Base-by-base conservation (phyloP, 35 echinoderm and acorn worm species). In the Holothuria glaberrima region DNA sequence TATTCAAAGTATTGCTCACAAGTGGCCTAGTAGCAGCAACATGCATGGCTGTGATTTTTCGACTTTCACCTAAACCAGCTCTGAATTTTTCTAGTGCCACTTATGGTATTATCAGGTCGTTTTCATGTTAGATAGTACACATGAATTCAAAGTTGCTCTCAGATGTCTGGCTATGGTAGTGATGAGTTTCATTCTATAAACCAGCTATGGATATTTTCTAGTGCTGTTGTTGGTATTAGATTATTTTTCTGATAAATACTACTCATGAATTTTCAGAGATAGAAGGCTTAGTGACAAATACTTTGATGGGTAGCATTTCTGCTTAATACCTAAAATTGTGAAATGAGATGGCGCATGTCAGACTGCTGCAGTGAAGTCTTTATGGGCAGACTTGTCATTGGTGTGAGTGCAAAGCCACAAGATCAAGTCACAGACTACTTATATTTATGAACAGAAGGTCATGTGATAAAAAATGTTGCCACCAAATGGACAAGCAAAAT, bases 161-260 rank as follows among this genome's bases (percentile, higher is more conserved):
- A 41, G 36, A 2, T 41, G 2, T 41, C 2, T 41, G 36, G 36
- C 2, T 41, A 41, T 7, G 36, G 36, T 41, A 7, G 91, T 33
- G 95, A 91, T 25, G 93, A 99, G 88, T 95, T 95, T 69, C 93
- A 99, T 58, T 93, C 97, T 0, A n/a, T n/a, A n/a, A 82, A 73
- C 48, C 97, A 95, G 68, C 97, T 93, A 26, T 99, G 93, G 97
- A 80, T 99, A 60, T 93, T 99, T 44, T 91, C 93, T 21, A 92
- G 91, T 68, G 97, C 87, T 30, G 97, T 93, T 17, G 93, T 95
- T 52, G 84, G 88, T 25, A 93, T 91, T 16, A 79, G 93, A 64
- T 88, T 95, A 13, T 95, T 93, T 48, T 95, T 91, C 26, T 94
- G 66, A 60, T 50, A 67, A 9, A 19, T 31, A 18, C n/a, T 68